phyloP scores from a whole-genome alignment of 2,797 vertebrate genomes.

The Triplophysa yarkandensis region DNA sequence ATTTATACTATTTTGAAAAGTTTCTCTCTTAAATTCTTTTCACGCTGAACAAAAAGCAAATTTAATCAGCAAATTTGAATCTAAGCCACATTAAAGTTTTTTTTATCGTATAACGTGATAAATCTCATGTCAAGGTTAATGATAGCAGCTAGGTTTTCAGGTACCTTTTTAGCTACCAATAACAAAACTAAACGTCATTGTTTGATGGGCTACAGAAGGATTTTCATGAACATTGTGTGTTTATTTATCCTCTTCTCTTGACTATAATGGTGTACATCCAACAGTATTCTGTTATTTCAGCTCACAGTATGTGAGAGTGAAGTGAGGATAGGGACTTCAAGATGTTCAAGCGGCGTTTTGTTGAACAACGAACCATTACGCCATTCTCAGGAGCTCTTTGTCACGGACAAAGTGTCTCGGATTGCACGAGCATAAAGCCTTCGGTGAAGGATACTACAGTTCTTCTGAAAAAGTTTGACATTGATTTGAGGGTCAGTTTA shows the following conservation, averaged over 20 bases:
- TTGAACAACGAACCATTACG: not conserved
- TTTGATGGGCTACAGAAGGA: too few relatives aligned
- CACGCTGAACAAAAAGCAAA: too few relatives aligned
- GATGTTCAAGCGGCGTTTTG: constrained; percentile 11
- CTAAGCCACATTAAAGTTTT: too few relatives aligned
- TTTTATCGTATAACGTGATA: too few relatives aligned
- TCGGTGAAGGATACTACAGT: constrained; percentile 29
- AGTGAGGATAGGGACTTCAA: constrained; percentile 24
- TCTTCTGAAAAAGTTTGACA: constrained; percentile 14
- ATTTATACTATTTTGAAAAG: not conserved
- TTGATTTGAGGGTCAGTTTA: constrained; percentile 15
- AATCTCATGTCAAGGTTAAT: too few relatives aligned
- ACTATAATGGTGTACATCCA: constrained; percentile 9
- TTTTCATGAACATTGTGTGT: constrained; percentile 1
- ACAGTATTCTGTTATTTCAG: constrained; percentile 21
- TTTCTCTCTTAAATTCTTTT: not conserved
- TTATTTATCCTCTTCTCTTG: constrained; percentile 16
- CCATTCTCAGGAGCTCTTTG: constrained; percentile 6
- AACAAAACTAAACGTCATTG: too few relatives aligned
- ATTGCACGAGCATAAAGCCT: not conserved
- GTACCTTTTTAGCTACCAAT: too few relatives aligned
- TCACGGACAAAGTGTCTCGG: constrained; percentile 33
- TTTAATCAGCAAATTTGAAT: too few relatives aligned
- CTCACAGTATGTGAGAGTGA: constrained; percentile 20
- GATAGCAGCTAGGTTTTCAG: too few relatives aligned